Evolutionary conservation across 1,140 invertebrate species (phyloP).

Genomic region (Galleria mellonella): DNA sequence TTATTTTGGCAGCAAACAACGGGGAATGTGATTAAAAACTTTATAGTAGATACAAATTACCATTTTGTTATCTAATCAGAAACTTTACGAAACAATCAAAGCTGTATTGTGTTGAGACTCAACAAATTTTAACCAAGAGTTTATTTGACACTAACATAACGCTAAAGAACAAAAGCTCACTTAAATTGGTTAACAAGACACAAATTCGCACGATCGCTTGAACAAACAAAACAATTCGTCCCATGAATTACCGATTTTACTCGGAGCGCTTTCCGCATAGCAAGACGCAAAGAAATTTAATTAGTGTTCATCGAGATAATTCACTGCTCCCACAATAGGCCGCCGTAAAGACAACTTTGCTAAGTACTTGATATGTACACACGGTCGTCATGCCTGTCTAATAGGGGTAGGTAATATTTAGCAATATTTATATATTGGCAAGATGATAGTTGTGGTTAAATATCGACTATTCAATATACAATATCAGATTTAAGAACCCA

Average conservation of each 20-base stretch:
- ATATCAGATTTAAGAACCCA: too few species aligned
- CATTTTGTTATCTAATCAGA: too few species aligned
- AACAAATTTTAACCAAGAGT: neutral
- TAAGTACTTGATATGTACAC: conserved; percentile 21
- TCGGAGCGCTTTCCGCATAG: conserved; percentile 29
- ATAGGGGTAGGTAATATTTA: too few species aligned
- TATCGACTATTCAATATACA: too few species aligned
- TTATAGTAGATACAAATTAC: too few species aligned
- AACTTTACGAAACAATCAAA: too few species aligned
- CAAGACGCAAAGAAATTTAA: conserved; percentile 52
- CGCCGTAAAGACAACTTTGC: conserved; percentile 42
- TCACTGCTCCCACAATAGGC: conserved; percentile 43
- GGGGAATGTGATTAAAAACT: too few species aligned
- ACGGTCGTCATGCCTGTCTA: neutral
- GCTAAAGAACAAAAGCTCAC: conserved; percentile 9
- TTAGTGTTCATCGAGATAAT: conserved; percentile 55
- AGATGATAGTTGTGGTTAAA: too few species aligned
- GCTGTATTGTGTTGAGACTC: too few species aligned
- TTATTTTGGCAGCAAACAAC: too few species aligned
- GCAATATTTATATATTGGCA: too few species aligned
- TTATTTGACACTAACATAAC: conserved; percentile 1
- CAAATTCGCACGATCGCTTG: conserved; percentile 24
- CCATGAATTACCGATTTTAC: conserved; percentile 32
- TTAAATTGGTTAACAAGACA: conserved; percentile 18
- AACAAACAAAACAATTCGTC: conserved; percentile 35